phyloP scores from a whole-genome alignment of 2,888 invertebrate species.

The Aporophyla nigra region DNA sequence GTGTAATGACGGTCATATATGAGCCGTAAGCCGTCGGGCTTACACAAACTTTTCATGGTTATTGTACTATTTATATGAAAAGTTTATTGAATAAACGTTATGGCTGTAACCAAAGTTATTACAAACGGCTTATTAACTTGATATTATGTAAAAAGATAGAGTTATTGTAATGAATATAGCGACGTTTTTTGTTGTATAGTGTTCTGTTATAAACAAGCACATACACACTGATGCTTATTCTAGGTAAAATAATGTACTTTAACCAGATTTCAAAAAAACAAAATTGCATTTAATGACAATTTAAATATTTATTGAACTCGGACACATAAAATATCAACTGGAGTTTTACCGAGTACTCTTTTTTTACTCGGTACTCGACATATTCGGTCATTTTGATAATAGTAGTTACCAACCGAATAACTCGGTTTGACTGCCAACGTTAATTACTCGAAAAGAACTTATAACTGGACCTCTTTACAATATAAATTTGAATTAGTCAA shows the following conservation, averaged over 20 bases:
- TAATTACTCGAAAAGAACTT: no score
- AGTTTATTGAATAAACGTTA: constrained; percentile 55
- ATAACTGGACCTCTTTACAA: no score
- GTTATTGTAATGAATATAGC: background rate
- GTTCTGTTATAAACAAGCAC: background rate
- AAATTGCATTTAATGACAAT: background rate
- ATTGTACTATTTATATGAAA: constrained; percentile 52
- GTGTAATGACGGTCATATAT: constrained; percentile 47
- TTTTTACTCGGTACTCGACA: no score
- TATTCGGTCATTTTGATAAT: no score
- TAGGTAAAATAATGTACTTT: background rate
- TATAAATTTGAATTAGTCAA: no score
- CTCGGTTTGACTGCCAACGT: no score
- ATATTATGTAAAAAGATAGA: background rate
- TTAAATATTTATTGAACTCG: background rate
- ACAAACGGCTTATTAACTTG: constrained; percentile 12
- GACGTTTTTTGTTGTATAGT: background rate
- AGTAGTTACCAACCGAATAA: no score
- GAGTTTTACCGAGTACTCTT: no score
- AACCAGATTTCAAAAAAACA: background rate
- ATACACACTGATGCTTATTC: background rate
- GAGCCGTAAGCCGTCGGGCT: constrained; percentile 39
- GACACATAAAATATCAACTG: background rate
- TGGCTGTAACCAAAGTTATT: constrained; percentile 6
- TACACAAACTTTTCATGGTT: constrained; percentile 56